phyloP scores from a whole-genome alignment of 2,797 vertebrate species.

The Gastrophryne carolinensis region DNA sequence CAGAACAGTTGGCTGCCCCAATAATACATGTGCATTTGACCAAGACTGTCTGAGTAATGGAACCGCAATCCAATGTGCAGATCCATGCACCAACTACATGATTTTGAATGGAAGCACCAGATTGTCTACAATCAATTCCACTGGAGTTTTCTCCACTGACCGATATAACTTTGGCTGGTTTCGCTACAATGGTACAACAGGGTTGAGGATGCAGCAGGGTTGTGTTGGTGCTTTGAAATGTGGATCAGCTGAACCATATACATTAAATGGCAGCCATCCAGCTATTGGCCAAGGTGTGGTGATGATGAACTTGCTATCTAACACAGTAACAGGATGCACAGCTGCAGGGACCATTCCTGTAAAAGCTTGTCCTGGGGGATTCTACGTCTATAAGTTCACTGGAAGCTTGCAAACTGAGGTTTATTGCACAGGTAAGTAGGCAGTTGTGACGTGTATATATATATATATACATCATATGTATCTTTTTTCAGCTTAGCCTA shows the following conservation, averaged over 20 bases:
- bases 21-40: slow-evolving; percentile 4
- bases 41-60: slow-evolving; percentile 23
- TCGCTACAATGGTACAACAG: slow-evolving; percentile 20
- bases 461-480: no score
- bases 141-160: slow-evolving; percentile 25
- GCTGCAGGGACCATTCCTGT: slow-evolving; percentile 23
- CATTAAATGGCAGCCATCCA: slow-evolving; percentile 24
- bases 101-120: slow-evolving; percentile 10
- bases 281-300: slow-evolving; percentile 20
- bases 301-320: background rate
- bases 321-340: slow-evolving; percentile 22
- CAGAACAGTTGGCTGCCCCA: background rate
- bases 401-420: slow-evolving; percentile 26
- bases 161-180: slow-evolving; percentile 41
- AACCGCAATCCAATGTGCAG: background rate
- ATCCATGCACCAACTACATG: slow-evolving; percentile 29
- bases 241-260: slow-evolving; percentile 35
- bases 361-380: slow-evolving; percentile 29
- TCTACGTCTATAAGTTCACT: slow-evolving; percentile 42
- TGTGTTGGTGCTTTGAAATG: slow-evolving; percentile 31
- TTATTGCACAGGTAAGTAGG: slow-evolving; percentile 39
- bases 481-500: no score
- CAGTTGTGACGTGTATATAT: no score
- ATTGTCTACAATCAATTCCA: slow-evolving; percentile 26
- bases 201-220: slow-evolving; percentile 28